phyloP scores from a whole-genome alignment of 2,113 vertebrate genomes.

The Podarcis muralis region DNA sequence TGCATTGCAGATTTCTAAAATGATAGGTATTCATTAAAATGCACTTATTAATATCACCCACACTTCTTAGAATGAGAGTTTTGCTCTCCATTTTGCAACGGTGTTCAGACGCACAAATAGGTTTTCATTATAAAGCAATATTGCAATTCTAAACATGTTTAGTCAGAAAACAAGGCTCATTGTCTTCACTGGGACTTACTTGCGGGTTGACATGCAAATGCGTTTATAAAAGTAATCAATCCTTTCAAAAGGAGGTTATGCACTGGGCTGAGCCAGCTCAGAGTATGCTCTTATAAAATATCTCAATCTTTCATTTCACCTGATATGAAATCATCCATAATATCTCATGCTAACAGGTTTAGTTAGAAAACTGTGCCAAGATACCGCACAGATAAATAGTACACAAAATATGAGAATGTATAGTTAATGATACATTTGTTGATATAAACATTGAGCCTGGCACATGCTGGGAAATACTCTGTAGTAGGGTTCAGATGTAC shows the following conservation, averaged over 20 bases:
- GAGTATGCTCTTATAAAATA: neutral
- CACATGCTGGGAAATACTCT: neutral
- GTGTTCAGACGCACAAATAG: slow-evolving; percentile 45
- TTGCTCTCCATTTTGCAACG: slow-evolving; percentile 52
- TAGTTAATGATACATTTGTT: neutral
- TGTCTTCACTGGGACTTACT: neutral
- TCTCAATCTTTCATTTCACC: neutral
- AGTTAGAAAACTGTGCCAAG: neutral
- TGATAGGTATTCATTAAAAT: slow-evolving; percentile 85
- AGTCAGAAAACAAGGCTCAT: neutral
- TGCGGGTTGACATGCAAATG: neutral
- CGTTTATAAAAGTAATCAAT: neutral
- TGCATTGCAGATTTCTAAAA: slow-evolving; percentile 93
- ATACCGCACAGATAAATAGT: neutral
- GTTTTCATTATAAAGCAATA: slow-evolving; percentile 34
- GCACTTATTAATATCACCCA: slow-evolving; percentile 80
- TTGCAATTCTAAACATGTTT: slow-evolving; percentile 7
- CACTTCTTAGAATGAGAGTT: slow-evolving; percentile 58
- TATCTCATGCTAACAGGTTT: neutral
- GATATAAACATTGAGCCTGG: neutral
- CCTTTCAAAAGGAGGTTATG: neutral
- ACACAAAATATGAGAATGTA: neutral
- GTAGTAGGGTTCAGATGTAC: neutral
- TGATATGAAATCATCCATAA: neutral
- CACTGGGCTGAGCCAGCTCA: neutral